Evolutionary conservation across 1,140 invertebrate genomes (phyloP).

Genomic region (Chrysoperla carnea): DNA sequence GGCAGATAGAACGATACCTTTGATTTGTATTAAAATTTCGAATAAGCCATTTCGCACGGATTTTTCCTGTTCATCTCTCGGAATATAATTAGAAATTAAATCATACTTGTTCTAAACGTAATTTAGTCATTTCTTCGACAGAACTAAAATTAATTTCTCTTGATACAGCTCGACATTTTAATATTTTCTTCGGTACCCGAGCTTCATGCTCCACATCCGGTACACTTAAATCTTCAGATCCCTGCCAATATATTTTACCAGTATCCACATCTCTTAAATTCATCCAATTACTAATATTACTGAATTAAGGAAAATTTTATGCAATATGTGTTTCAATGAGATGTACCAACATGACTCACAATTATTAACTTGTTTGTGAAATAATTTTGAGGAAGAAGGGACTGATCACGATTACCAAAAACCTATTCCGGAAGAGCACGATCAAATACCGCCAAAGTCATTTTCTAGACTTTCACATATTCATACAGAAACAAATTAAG

Average conservation of each 20-base stretch:
- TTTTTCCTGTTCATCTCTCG: too few relatives aligned
- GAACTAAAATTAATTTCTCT: constrained; percentile 98
- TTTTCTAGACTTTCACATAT: too few relatives aligned
- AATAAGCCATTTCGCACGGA: too few relatives aligned
- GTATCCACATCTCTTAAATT: constrained; percentile 89
- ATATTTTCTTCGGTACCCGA: constrained; percentile 86
- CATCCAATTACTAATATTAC: constrained; percentile 82
- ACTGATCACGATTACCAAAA: too few relatives aligned
- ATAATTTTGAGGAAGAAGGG: too few relatives aligned
- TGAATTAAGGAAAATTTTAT: constrained; percentile 4
- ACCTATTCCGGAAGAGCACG: too few relatives aligned
- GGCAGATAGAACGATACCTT: too few relatives aligned
- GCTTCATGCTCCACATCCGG: constrained; percentile 91
- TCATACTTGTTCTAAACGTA: constrained; percentile 83
- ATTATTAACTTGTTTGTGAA: too few relatives aligned
- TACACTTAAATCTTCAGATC: constrained; percentile 86
- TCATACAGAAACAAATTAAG: too few relatives aligned
- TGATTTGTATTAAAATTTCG: too few relatives aligned
- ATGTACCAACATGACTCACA: background rate
- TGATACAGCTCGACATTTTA: constrained; percentile 90
- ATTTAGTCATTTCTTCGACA: constrained; percentile 88
- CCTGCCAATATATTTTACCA: constrained; percentile 95
- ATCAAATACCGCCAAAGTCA: too few relatives aligned
- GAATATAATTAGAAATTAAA: too few relatives aligned
- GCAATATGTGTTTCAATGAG: constrained; percentile 1